Evolutionary conservation across 1,140 invertebrate species (phyloP).

Genomic region (Hesperophylax magnus): DNA sequence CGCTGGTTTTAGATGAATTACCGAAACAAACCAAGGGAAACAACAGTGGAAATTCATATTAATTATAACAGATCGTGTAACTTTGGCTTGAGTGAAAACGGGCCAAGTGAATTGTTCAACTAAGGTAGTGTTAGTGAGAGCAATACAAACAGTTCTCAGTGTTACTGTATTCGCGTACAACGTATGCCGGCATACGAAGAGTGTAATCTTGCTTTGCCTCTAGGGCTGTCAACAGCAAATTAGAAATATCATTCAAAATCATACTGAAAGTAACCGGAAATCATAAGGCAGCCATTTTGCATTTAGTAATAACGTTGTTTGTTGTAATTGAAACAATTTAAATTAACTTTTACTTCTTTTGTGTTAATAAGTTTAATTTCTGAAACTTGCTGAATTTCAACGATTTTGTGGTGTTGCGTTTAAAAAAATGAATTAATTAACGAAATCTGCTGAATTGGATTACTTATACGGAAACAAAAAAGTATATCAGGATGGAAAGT

Average conservation of each 20-base stretch:
- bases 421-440: conserved; percentile 19
- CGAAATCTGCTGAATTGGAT: conserved; percentile 25
- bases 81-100: conserved; percentile 31
- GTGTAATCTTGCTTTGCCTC: conserved; percentile 2
- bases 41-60: conserved; percentile 21
- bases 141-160: not conserved
- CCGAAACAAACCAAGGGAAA: not conserved
- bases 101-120: conserved; percentile 10
- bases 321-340: too few relatives aligned
- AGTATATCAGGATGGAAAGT: conserved; percentile 38
- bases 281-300: too few relatives aligned
- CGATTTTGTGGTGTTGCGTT: not conserved
- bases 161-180: conserved; percentile 18
- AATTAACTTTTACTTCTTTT: too few relatives aligned
- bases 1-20: conserved; percentile 14
- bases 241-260: not conserved
- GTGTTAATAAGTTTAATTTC: too few relatives aligned
- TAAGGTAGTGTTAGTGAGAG: not conserved
- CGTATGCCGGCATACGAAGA: conserved; percentile 17
- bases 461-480: conserved; percentile 17
- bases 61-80: conserved; percentile 26
- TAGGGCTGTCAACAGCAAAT: not conserved
- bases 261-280: too few relatives aligned
- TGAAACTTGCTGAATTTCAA: too few relatives aligned
- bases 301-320: too few relatives aligned